These are phyloP conservation scores for Blomia tropicalis DNA, from an alignment of 2,888 invertebrate genomes.

Conservation along the genomic window DNA sequence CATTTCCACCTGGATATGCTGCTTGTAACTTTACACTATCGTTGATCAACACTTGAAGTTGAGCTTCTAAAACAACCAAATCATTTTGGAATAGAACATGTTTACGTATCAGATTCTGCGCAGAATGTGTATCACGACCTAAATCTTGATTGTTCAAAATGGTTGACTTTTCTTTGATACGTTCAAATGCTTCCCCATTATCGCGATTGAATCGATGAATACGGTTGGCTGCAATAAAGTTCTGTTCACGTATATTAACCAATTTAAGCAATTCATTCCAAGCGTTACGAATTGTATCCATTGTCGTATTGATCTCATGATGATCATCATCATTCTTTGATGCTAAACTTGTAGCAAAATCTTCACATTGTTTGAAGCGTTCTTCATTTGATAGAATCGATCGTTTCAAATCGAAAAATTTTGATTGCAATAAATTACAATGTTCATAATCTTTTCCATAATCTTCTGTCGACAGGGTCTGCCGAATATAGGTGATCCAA, in stretches of 20 bases:
- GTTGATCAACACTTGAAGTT: conserved; percentile 61
- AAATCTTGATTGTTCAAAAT: conserved; percentile 55
- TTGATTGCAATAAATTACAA: conserved; percentile 61
- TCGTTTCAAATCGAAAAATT: conserved; percentile 82
- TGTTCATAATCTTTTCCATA: conserved; percentile 89
- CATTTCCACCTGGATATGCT: conserved; percentile 73
- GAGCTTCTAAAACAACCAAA: conserved; percentile 74
- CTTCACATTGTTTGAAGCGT: conserved; percentile 74
- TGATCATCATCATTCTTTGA: conserved; percentile 49
- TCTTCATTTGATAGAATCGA: conserved; percentile 76
- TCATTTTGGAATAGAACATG: conserved; percentile 90
- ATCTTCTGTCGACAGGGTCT: conserved; percentile 74
- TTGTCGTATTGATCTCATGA: conserved; percentile 52
- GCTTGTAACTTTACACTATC: conserved; percentile 73
- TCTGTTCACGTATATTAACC: conserved; percentile 66
- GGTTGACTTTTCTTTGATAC: conserved; percentile 75
- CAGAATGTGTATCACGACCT: conserved; percentile 67
- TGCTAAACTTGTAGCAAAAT: conserved; percentile 68
- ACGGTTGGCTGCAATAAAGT: conserved; percentile 82
- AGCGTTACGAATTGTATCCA: conserved; percentile 52
- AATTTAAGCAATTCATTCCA: conserved; percentile 78
- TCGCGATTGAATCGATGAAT: conserved; percentile 94
- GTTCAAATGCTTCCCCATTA: conserved; percentile 69
- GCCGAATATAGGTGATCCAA: conserved; percentile 80
- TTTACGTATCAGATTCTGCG: conserved; percentile 59